These are phyloP conservation scores for Okamejei kenojei DNA, from an alignment of 2,797 vertebrate genomes.

Conservation along the genomic window DNA sequence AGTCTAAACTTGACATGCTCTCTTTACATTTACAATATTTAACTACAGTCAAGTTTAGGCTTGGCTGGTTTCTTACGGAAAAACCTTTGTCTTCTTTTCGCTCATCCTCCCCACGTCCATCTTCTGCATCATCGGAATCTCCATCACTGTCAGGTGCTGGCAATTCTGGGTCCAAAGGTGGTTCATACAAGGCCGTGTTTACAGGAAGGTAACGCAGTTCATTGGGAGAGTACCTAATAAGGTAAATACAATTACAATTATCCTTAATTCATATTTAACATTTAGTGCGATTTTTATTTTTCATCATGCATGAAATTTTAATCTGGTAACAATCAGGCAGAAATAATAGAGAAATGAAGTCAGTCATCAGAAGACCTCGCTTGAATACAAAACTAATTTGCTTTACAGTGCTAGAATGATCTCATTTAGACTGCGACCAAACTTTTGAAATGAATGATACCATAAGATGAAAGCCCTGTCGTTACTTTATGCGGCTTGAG, in stretches of 20 bases:
- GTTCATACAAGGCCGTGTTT: constrained; percentile 93
- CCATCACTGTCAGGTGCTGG: constrained; percentile 88
- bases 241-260: not conserved
- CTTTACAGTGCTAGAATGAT: not conserved
- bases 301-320: not conserved
- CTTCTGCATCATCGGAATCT: constrained; percentile 87
- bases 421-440: not conserved
- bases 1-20: too few relatives aligned
- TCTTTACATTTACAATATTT: too few relatives aligned
- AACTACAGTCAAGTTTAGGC: not conserved
- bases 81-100: constrained; percentile 76
- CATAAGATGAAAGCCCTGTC: not conserved
- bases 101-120: constrained; percentile 70
- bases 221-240: constrained; percentile 83
- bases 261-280: not conserved
- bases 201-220: constrained; percentile 90
- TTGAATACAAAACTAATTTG: not conserved
- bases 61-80: constrained; percentile 68
- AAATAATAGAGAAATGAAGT: not conserved
- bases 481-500: not conserved
- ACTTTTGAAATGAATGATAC: not conserved
- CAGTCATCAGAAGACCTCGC: not conserved
- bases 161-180: constrained; percentile 90
- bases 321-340: not conserved
- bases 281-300: not conserved